Evolutionary conservation across 2,888 invertebrate species (phyloP).

Genomic region (Catocala nupta): DNA sequence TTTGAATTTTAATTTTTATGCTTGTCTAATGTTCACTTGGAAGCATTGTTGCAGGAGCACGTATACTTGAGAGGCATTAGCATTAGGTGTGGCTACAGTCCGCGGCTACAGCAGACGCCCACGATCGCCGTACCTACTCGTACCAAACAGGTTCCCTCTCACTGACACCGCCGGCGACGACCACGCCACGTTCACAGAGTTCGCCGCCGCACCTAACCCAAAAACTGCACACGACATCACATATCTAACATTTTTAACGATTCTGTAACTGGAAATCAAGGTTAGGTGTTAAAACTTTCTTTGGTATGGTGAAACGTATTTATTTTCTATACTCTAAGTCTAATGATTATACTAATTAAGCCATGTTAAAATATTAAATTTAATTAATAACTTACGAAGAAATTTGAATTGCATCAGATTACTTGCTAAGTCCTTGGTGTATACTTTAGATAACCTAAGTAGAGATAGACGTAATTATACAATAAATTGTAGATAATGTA

Average conservation of each 20-base stretch:
- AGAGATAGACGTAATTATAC: neutral
- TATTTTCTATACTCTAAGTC: too few relatives aligned
- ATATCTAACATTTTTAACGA: conserved; percentile 5
- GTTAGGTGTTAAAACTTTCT: neutral
- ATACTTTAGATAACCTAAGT: conserved; percentile 6
- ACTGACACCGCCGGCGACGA: conserved; percentile 62
- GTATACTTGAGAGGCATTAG: conserved; percentile 30
- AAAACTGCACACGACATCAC: conserved; percentile 33
- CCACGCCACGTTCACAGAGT: conserved; percentile 56
- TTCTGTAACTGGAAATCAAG: neutral
- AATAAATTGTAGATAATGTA: neutral
- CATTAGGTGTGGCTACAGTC: conserved; percentile 56
- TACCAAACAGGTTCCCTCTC: conserved; percentile 83
- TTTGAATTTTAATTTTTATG: too few relatives aligned
- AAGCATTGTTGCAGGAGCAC: too few relatives aligned
- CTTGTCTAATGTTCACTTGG: too few relatives aligned
- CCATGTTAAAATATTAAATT: neutral
- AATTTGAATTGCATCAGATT: neutral
- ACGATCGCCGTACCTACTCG: conserved; percentile 52
- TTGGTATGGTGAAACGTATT: neutral
- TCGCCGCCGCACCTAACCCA: conserved; percentile 32
- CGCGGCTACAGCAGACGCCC: conserved; percentile 67
- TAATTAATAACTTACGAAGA: neutral
- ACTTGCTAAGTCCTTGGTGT: neutral
- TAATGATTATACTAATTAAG: too few relatives aligned